Conservation (phyloP, 1,140 invertebrate genomes). For the Pissodes strobi region DNA sequence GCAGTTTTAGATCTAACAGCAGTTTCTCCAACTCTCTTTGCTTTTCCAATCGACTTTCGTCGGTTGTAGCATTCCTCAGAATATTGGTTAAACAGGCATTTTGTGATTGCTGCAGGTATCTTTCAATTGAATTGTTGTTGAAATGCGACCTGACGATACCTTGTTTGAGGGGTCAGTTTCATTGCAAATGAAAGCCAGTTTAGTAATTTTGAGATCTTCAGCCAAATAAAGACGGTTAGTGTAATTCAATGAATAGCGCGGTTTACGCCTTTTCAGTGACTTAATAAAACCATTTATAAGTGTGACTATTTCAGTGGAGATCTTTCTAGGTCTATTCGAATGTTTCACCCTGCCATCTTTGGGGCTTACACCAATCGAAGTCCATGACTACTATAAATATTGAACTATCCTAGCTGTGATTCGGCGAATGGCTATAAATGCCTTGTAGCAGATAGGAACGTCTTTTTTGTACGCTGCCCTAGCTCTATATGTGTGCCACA, state of each 20-base stretch:
- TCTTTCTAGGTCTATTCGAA: too few species aligned
- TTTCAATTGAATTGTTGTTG: conserved; percentile 6
- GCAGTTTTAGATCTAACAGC: too few species aligned
- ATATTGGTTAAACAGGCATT: conserved; percentile 3
- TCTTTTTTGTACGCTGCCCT: too few species aligned
- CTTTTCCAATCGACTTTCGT: neutral
- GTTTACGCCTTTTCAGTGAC: conserved; percentile 3
- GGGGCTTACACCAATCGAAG: neutral
- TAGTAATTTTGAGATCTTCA: conserved; percentile 5
- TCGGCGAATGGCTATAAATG: too few species aligned
- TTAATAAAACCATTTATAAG: conserved; percentile 5
- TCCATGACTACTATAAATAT: conserved; percentile 8
- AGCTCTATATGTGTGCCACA: too few species aligned
- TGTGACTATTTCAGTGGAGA: too few species aligned
- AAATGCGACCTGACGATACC: conserved; percentile 7
- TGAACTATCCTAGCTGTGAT: neutral
- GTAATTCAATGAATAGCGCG: neutral
- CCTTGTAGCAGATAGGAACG: conserved; percentile 9
- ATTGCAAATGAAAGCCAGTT: conserved; percentile 11
- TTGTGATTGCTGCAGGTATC: neutral
- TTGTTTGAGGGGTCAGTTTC: conserved; percentile 2
- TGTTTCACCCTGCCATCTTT: too few species aligned
- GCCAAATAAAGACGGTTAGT: neutral
- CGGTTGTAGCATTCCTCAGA: neutral
- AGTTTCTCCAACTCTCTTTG: too few species aligned